A percentile compares a stretch with the other conserved stretches of the same genome.
phyloP scores from a whole-genome alignment of 2,888 invertebrate species.

The Panopea generosa region DNA sequence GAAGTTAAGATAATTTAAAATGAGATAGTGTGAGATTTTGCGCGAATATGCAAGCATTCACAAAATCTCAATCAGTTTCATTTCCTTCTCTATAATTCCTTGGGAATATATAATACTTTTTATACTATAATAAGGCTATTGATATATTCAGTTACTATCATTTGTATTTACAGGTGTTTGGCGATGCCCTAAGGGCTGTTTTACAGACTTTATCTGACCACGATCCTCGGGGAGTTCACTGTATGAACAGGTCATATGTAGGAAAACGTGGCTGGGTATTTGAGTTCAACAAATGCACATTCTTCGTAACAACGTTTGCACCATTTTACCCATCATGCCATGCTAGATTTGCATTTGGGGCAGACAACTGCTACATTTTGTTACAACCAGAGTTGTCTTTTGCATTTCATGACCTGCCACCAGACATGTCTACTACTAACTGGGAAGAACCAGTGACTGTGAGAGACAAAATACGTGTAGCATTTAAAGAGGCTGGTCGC shows the following conservation, averaged over 20 bases:
- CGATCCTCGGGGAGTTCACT: conserved; percentile 69
- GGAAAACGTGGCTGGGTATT: conserved; percentile 79
- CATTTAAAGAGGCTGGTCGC: conserved; percentile 77
- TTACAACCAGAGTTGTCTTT: conserved; percentile 82
- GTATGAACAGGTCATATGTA: conserved; percentile 76
- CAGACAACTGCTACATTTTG: conserved; percentile 74
- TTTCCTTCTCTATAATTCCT: too few relatives aligned
- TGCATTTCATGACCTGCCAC: conserved; percentile 78
- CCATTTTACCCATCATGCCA: conserved; percentile 78
- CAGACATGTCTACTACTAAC: conserved; percentile 76
- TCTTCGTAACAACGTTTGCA: conserved; percentile 82
- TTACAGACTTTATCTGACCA: conserved; percentile 70
- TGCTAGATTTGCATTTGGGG: conserved; percentile 74
- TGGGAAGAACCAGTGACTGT: conserved; percentile 77
- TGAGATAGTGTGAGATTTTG: too few relatives aligned
- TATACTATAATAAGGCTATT: too few relatives aligned
- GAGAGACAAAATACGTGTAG: conserved; percentile 77
- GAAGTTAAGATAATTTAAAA: too few relatives aligned
- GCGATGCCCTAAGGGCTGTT: conserved; percentile 68
- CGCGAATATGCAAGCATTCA: too few relatives aligned
- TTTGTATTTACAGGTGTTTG: conserved; percentile 66
- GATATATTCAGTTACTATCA: too few relatives aligned
- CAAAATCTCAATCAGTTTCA: too few relatives aligned
- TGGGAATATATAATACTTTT: too few relatives aligned
- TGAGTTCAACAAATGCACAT: conserved; percentile 77